These are phyloP conservation scores for Eilema griseolum DNA, from an alignment of 2,888 invertebrate genomes.

Conservation along the genomic window DNA sequence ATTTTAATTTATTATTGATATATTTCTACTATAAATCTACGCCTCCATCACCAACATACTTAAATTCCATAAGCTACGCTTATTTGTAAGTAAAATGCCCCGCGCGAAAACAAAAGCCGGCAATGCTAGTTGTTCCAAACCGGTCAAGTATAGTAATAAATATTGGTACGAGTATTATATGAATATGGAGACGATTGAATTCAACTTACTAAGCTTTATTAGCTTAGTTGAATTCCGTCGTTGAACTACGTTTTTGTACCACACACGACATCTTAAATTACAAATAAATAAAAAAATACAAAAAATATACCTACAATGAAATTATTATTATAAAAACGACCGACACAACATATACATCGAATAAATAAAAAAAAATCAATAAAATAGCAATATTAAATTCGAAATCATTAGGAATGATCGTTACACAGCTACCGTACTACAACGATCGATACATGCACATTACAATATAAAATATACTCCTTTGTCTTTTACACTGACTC, in stretches of 20 bases:
- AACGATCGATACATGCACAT: constrained; percentile 68
- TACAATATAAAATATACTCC: constrained; percentile 52
- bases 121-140: neutral
- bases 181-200: too few relatives aligned
- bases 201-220: too few relatives aligned
- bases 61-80: constrained; percentile 26
- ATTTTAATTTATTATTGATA: neutral
- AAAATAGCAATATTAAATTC: constrained; percentile 72
- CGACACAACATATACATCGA: constrained; percentile 52
- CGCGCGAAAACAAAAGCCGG: constrained; percentile 57
- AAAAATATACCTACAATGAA: too few relatives aligned
- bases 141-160: too few relatives aligned
- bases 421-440: constrained; percentile 64
- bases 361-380: constrained; percentile 55
- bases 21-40: neutral
- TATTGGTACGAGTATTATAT: too few relatives aligned
- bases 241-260: too few relatives aligned
- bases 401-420: constrained; percentile 80
- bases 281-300: too few relatives aligned
- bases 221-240: too few relatives aligned
- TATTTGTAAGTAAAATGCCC: constrained; percentile 60
- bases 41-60: neutral
- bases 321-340: too few relatives aligned
- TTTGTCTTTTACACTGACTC: too few relatives aligned
- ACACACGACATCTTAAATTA: too few relatives aligned